Percentiles rank a stretch among this genome's conserved stretches.
These are phyloP conservation scores for Sminthopsis crassicaudata DNA, from an alignment of 2,113 vertebrate genomes.

Conservation along the genomic window DNA sequence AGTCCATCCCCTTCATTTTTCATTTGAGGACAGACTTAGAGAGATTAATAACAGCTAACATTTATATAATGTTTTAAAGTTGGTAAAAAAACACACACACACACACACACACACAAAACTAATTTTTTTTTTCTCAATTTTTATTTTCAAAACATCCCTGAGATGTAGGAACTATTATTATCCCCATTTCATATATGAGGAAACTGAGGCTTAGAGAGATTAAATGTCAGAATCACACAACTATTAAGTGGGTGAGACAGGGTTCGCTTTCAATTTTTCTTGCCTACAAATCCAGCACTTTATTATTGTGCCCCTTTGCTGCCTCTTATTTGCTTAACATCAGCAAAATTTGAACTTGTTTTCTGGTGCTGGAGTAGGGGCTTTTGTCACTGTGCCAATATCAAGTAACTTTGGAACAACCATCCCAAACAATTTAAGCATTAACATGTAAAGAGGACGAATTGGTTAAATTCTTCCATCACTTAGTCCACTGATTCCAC, in stretches of 20 bases:
- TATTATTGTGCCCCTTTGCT: neutral
- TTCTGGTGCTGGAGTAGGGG: neutral
- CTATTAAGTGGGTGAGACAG: neutral
- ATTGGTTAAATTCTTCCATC: slow-evolving; percentile 13
- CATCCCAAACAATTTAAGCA: slow-evolving; percentile 41
- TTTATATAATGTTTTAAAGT: neutral
- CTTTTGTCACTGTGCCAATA: neutral
- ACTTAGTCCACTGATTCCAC: slow-evolving; percentile 31
- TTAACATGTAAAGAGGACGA: neutral
- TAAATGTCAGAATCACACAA: neutral
- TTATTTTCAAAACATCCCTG: neutral
- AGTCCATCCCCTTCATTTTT: neutral
- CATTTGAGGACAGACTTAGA: neutral
- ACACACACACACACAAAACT: too few relatives aligned
- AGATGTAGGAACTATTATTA: neutral
- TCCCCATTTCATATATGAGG: neutral
- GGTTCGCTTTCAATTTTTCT: neutral
- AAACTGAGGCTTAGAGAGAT: neutral
- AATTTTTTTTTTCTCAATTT: neutral
- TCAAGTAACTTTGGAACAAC: neutral
- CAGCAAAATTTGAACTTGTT: neutral
- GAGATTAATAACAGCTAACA: neutral
- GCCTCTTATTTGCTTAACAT: neutral
- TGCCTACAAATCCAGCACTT: neutral
- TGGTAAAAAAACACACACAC: neutral